phyloP scores from a whole-genome alignment of 2,888 invertebrate genomes.

The Caenorhabditis becei region DNA sequence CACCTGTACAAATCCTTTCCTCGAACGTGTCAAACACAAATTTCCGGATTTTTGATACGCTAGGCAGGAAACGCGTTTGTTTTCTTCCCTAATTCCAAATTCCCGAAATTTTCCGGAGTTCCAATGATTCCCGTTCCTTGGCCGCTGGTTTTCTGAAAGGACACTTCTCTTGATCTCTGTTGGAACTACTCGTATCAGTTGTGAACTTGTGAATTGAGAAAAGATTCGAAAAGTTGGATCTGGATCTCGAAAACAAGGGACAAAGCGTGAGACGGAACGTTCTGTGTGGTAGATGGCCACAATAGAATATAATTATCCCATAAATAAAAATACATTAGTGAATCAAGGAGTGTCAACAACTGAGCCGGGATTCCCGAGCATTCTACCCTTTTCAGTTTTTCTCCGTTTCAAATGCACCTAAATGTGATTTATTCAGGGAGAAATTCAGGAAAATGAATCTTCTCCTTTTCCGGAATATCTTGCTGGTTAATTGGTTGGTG shows the following conservation, averaged over 20 bases:
- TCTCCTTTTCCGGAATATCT: not conserved
- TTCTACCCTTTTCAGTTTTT: constrained; percentile 5
- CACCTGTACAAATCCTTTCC: too few species aligned
- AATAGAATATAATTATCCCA: constrained; percentile 32
- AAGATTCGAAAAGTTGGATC: not conserved
- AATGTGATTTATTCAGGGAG: constrained; percentile 35
- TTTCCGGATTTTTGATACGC: too few species aligned
- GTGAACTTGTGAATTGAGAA: constrained; percentile 6
- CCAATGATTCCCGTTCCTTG: too few species aligned
- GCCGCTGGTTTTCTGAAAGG: too few species aligned
- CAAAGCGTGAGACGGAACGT: constrained; percentile 2
- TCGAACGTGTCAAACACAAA: too few species aligned
- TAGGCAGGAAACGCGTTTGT: too few species aligned
- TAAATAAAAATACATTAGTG: constrained; percentile 33
- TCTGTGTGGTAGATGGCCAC: constrained; percentile 20
- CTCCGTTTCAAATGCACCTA: constrained; percentile 20
- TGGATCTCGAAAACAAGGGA: not conserved
- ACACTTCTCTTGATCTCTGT: not conserved
- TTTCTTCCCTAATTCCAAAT: too few species aligned
- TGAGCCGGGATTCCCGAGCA: not conserved
- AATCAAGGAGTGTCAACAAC: constrained; percentile 21
- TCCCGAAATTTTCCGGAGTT: too few species aligned
- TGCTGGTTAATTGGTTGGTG: not conserved
- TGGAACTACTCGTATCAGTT: not conserved
- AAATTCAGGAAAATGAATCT: constrained; percentile 6